Base-by-base conservation (phyloP, 1,140 invertebrate species). In the Leptopilina clavipes region DNA sequence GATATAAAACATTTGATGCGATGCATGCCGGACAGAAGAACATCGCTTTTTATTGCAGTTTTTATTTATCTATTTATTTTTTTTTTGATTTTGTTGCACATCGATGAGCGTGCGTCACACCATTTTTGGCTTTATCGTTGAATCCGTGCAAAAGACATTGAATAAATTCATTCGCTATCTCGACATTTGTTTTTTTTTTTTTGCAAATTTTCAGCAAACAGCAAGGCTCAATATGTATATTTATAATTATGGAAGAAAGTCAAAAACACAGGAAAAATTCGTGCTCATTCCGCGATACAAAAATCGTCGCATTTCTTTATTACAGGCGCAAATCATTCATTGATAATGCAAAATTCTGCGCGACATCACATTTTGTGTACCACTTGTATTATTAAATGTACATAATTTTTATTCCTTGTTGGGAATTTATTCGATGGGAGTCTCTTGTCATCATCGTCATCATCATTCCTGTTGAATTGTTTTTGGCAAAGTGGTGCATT, bases 21-120 rank as follows among this genome's bases (percentile, higher is more conserved):
- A 82, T 83, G 75, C 84, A 85, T 85, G 86, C 85, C 84, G 78
- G 75, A 78, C 76, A 75, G 74, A 72, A 80, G 80, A 74, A 31
- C 71, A 71, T 40, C 73, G 43, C 74, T 73, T 12, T 78, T 74
- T 79, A 54, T 70, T 71, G 25, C 5, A 31, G 25, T 31, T 31
- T 31, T 31, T n/a, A n/a, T n/a, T n/a, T n/a, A n/a, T n/a, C n/a
- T n/a, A n/a, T n/a, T n/a, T n/a, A n/a, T n/a, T 31, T 31, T 31
- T 31, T 79, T 54, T 71, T 71, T 75, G 74, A n/a, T n/a, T n/a
- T n/a, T n/a, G 74, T 74, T 48, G 43, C 6, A 72, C 59, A 75
- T 71, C 40, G 45, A 72, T 25, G 37, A 71, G 73, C 72, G 71
- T 77, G 72, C 37, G 19, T 71, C 17, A 74, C 54, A 19, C 45